A percentile compares a stretch with the other conserved stretches of the same genome.
Evolutionary conservation across 2,888 invertebrate genomes (phyloP).

Genomic region (Diploptera punctata): DNA sequence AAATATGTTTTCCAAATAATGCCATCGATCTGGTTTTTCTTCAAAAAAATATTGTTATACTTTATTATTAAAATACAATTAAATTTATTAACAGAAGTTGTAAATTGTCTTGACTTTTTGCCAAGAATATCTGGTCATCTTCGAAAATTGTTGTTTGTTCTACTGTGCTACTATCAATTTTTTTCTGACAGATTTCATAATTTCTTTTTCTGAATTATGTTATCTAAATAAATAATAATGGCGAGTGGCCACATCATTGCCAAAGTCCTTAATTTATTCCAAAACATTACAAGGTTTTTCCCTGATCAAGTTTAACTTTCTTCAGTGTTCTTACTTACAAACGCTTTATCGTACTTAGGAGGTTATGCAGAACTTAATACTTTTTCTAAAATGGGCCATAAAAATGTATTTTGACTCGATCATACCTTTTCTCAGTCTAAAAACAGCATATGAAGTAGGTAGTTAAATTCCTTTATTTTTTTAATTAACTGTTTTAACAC

Average conservation of each 20-base stretch:
- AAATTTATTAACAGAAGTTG: background rate
- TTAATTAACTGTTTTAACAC: too few relatives aligned
- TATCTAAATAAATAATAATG: slow-evolving; percentile 47
- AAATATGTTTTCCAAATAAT: too few relatives aligned
- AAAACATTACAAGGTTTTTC: background rate
- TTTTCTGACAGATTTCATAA: slow-evolving; percentile 41
- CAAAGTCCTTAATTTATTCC: background rate
- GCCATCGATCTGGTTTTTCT: background rate
- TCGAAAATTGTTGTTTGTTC: too few relatives aligned
- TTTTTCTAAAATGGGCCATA: too few relatives aligned
- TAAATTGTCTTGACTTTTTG: background rate
- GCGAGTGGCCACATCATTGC: background rate
- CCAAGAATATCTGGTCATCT: too few relatives aligned
- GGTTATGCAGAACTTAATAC: too few relatives aligned
- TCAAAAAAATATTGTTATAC: background rate
- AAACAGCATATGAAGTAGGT: too few relatives aligned
- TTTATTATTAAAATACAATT: background rate
- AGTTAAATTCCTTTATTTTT: too few relatives aligned
- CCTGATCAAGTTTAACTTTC: background rate
- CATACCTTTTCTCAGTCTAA: too few relatives aligned
- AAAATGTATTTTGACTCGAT: too few relatives aligned
- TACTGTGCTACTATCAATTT: background rate
- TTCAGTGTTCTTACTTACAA: background rate
- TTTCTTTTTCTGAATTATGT: slow-evolving; percentile 51
- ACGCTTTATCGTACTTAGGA: background rate